A percentile compares a stretch with the other conserved stretches of the same genome.
Conservation (phyloP, 2,113 vertebrate species). For the Canis aureus region DNA sequence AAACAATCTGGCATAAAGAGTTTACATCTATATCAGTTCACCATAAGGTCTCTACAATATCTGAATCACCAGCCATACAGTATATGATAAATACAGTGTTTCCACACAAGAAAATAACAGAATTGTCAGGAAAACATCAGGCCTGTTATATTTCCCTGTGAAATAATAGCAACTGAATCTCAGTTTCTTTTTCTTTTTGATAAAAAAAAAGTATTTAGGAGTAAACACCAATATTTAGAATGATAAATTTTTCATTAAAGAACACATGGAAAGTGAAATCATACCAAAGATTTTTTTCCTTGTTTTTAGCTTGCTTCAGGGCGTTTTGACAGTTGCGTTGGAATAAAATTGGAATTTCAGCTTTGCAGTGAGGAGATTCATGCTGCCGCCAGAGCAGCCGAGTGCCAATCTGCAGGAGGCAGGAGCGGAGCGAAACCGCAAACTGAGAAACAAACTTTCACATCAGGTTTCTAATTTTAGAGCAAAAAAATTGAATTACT, state of each 20-base stretch:
- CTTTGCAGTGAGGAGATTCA: slow-evolving; percentile 49
- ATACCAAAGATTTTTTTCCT: slow-evolving; percentile 58
- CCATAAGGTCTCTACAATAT: slow-evolving; percentile 81
- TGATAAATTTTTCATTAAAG: slow-evolving; percentile 81
- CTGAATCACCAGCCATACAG: slow-evolving; percentile 74
- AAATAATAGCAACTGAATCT: slow-evolving; percentile 76
- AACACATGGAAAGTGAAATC: slow-evolving; percentile 77
- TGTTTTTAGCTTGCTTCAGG: slow-evolving; percentile 76
- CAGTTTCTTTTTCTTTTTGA: slow-evolving; percentile 79
- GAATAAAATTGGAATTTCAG: slow-evolving; percentile 73
- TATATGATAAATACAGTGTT: slow-evolving; percentile 81
- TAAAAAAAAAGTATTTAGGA: slow-evolving; percentile 73
- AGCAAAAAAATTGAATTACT: slow-evolving; percentile 76
- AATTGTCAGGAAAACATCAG: slow-evolving; percentile 77
- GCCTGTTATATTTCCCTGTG: slow-evolving; percentile 70
- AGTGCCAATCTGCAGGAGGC: slow-evolving; percentile 71
- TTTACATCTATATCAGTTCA: slow-evolving; percentile 84
- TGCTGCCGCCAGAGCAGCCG: slow-evolving; percentile 49
- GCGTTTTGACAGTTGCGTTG: slow-evolving; percentile 77
- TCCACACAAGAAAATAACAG: slow-evolving; percentile 77
- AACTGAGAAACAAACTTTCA: slow-evolving; percentile 77
- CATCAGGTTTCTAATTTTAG: slow-evolving; percentile 81
- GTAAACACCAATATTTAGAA: slow-evolving; percentile 83
- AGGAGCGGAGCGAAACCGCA: slow-evolving; percentile 53
- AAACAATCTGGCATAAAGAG: slow-evolving; percentile 86